A percentile compares a stretch with the other conserved stretches of the same genome.
Evolutionary conservation across 2,888 invertebrate genomes (phyloP).

Genomic region (Plagodis pulveraria): DNA sequence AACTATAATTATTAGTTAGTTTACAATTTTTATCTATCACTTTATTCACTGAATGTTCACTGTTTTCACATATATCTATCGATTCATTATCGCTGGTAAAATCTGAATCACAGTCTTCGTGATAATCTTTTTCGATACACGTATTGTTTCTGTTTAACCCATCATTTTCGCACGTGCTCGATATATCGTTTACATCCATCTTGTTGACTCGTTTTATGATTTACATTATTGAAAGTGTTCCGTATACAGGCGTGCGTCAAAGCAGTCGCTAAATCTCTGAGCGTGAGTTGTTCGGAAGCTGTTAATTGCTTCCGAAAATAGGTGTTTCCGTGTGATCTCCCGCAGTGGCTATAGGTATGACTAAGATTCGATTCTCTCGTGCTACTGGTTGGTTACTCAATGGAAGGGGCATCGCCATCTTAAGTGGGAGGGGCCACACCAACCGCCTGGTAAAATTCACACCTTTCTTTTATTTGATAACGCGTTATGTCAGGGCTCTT

Average conservation of each 20-base stretch:
- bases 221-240: conserved; percentile 24
- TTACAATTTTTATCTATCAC: conserved; percentile 46
- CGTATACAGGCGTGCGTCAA: conserved; percentile 23
- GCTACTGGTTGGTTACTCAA: conserved; percentile 68
- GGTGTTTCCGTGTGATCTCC: conserved; percentile 67
- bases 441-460: conserved; percentile 82
- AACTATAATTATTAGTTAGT: conserved; percentile 47
- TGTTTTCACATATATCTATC: conserved; percentile 79
- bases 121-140: conserved; percentile 49
- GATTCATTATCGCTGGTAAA: conserved; percentile 80
- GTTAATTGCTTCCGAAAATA: conserved; percentile 83
- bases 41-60: conserved; percentile 53
- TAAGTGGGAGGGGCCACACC: conserved; percentile 74
- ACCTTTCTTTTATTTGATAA: conserved; percentile 85
- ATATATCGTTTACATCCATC: conserved; percentile 73
- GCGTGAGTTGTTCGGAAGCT: conserved; percentile 54
- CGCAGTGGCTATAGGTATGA: conserved; percentile 73
- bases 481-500: conserved; percentile 82
- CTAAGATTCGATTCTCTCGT: conserved; percentile 61
- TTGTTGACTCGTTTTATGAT: conserved; percentile 22
- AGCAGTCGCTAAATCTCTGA: conserved; percentile 52
- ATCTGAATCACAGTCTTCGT: conserved; percentile 65
- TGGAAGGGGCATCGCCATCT: conserved; percentile 81
- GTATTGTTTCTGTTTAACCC: conserved; percentile 44
- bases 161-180: conserved; percentile 76